phyloP scores from a whole-genome alignment of 2,888 invertebrate genomes.

The Fabriciana adippe region DNA sequence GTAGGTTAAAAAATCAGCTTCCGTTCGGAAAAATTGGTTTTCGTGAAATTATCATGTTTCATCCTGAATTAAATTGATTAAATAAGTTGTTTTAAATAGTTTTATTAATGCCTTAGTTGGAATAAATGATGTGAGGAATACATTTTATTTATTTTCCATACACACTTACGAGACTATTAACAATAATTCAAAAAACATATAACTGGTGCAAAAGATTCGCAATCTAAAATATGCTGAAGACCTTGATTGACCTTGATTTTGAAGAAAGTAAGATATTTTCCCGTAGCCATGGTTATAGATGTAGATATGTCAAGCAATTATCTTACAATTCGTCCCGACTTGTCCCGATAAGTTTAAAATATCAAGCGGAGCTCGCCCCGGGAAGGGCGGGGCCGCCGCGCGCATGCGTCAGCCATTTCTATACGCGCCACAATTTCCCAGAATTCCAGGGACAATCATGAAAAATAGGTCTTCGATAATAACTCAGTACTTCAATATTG shows the following conservation, averaged over 20 bases:
- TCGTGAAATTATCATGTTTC: no score
- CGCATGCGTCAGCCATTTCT: constrained; percentile 60
- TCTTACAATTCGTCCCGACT: constrained; percentile 41
- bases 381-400: constrained; percentile 70
- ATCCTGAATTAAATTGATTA: background rate
- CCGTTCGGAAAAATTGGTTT: background rate
- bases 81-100: background rate
- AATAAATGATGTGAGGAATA: no score
- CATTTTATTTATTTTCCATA: no score
- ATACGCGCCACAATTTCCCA: constrained; percentile 47
- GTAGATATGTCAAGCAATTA: constrained; percentile 40
- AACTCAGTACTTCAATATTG: constrained; percentile 2
- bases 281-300: constrained; percentile 17
- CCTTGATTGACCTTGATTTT: no score
- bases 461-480: constrained; percentile 21
- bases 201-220: no score
- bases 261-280: background rate
- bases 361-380: constrained; percentile 55
- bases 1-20: background rate
- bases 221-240: no score
- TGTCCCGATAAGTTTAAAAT: constrained; percentile 57
- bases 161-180: no score
- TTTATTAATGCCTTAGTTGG: background rate
- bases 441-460: constrained; percentile 56
- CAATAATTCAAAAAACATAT: background rate